These are phyloP conservation scores for Lichenostomus cassidix DNA, from an alignment of 2,113 vertebrate species.

Conservation along the genomic window DNA sequence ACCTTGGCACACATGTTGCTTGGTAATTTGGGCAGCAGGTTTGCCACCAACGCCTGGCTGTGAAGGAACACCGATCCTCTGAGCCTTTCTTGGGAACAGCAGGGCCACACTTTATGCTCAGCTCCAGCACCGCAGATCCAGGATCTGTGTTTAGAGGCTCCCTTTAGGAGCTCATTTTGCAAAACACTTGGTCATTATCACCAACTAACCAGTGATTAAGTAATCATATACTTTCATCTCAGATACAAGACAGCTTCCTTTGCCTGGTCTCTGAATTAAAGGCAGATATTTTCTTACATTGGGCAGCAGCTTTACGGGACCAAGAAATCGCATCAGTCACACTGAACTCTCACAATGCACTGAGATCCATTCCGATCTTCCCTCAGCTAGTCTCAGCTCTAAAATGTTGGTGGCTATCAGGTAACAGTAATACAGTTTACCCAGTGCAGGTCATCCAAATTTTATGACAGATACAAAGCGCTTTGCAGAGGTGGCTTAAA, in stretches of 20 bases:
- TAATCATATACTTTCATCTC: conserved; percentile 9
- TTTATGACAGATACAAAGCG: background rate
- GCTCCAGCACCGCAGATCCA: background rate
- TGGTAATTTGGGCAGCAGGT: background rate
- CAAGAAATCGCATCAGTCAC: background rate
- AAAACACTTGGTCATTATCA: conserved; percentile 11
- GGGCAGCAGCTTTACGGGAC: background rate
- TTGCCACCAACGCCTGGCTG: background rate
- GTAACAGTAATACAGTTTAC: background rate
- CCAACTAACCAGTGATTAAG: conserved; percentile 21
- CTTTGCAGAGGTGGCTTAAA: background rate
- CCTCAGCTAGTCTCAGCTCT: background rate
- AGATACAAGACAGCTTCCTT: background rate
- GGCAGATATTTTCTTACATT: background rate
- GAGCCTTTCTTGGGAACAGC: background rate
- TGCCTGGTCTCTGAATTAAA: background rate
- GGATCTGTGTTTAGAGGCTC: background rate
- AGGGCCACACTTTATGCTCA: background rate
- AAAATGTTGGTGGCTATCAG: background rate
- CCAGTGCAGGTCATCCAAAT: background rate
- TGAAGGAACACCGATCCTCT: accelerated
- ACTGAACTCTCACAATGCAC: background rate
- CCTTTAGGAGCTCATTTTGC: conserved; percentile 1
- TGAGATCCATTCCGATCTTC: background rate
- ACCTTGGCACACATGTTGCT: background rate